These are phyloP conservation scores for Crossaster papposus DNA, from an alignment of 53 echinoderm and acorn worm species.

Conservation along the genomic window DNA sequence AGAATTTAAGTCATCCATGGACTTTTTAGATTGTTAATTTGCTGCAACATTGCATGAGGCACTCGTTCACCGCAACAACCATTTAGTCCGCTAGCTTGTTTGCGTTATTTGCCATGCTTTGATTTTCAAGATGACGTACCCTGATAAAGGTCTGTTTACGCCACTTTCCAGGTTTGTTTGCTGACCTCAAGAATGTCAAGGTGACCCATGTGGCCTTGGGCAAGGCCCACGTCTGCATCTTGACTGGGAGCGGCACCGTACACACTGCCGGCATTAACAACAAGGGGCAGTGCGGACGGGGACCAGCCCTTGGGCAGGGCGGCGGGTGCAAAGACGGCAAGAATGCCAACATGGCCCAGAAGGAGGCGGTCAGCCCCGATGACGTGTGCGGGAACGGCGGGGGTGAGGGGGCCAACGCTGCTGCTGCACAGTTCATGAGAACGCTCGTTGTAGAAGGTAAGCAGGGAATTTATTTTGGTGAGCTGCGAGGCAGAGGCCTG, in stretches of 20 bases:
- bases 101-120: too few relatives aligned
- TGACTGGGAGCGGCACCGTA: constrained; percentile 74
- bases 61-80: too few relatives aligned
- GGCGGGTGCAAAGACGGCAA: constrained; percentile 79
- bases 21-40: too few relatives aligned
- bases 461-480: neutral
- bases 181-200: constrained; percentile 73
- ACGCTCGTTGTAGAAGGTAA: constrained; percentile 36
- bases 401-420: constrained; percentile 2
- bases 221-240: constrained; percentile 80
- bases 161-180: constrained; percentile 69
- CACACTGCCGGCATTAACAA: constrained; percentile 93
- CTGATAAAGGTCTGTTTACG: neutral
- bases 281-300: constrained; percentile 96
- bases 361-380: constrained; percentile 43
- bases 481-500: too few relatives aligned
- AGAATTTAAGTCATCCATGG: too few relatives aligned
- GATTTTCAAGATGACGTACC: too few relatives aligned
- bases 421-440: constrained; percentile 29
- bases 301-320: constrained; percentile 68
- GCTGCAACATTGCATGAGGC: too few relatives aligned
- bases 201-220: constrained; percentile 81
- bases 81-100: too few relatives aligned
- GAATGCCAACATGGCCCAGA: constrained; percentile 51
- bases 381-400: constrained; percentile 43